A percentile compares a stretch with the other conserved stretches of the same genome.
Conservation (phyloP, 1,140 invertebrate genomes). For the Leptoteleia sp. region DNA sequence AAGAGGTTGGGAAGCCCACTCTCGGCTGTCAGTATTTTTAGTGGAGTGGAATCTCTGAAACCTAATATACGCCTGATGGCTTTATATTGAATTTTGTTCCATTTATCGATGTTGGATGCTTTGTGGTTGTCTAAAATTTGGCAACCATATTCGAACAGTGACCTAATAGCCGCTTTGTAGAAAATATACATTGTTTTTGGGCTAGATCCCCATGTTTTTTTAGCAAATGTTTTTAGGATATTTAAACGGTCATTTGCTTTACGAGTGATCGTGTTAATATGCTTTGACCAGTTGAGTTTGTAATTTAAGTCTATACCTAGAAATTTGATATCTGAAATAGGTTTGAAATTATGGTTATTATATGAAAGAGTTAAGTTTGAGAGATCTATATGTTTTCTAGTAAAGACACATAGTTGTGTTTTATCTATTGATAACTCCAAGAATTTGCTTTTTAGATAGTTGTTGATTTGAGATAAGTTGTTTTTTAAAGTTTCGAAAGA, state of each 20-base stretch:
- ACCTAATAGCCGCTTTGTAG: background rate
- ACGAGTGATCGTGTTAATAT: background rate
- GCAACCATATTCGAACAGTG: no score
- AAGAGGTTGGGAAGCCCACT: no score
- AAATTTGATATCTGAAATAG: background rate
- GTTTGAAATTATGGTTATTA: background rate
- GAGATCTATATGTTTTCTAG: background rate
- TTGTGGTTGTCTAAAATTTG: no score
- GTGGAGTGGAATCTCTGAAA: no score
- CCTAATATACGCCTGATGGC: no score
- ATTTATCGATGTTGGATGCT: no score
- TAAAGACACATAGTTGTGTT: conserved; percentile 1
- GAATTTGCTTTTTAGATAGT: background rate
- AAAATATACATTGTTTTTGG: conserved; percentile 1
- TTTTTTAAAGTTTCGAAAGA: background rate
- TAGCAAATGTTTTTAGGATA: no score
- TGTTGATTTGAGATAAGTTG: background rate
- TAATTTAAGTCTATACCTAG: background rate
- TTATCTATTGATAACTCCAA: conserved; percentile 1
- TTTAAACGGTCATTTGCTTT: background rate
- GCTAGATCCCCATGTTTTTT: conserved; percentile 2
- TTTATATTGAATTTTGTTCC: no score
- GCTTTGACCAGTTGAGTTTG: background rate
- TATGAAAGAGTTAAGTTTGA: background rate
- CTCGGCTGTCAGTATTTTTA: no score